Conservation (phyloP, 2,797 vertebrate species). For the Xiphophorus birchmanni region DNA sequence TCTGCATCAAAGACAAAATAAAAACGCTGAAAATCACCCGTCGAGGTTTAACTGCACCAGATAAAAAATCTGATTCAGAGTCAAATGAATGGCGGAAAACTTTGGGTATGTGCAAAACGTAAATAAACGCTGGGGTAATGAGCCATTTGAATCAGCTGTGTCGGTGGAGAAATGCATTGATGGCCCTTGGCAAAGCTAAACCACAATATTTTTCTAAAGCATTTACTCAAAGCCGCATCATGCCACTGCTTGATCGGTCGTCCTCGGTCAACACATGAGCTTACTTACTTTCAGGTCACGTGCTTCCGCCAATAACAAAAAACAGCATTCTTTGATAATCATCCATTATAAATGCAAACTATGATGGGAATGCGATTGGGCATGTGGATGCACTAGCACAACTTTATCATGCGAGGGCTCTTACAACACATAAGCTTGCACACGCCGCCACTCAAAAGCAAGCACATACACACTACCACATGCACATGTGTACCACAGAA, state of each 20-base stretch:
- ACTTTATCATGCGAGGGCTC: conserved; percentile 67
- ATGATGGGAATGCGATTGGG: conserved; percentile 66
- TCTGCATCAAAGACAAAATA: no score
- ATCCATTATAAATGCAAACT: conserved; percentile 61
- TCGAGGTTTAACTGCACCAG: not conserved
- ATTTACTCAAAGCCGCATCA: not conserved
- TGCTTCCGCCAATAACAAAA: conserved; percentile 51
- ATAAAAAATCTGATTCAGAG: not conserved
- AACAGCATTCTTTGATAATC: conserved; percentile 65
- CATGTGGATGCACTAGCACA: conserved; percentile 51
- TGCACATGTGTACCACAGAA: conserved; percentile 24
- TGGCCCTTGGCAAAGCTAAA: not conserved
- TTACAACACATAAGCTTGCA: conserved; percentile 44
- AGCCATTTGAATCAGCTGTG: not conserved
- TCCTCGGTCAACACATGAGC: conserved; percentile 32
- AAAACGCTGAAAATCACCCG: no score
- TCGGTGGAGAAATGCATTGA: not conserved
- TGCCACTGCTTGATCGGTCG: conserved; percentile 21
- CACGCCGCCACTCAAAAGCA: not conserved
- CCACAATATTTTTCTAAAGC: not conserved
- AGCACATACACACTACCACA: conserved; percentile 6
- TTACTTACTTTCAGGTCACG: conserved; percentile 64
- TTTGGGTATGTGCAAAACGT: not conserved
- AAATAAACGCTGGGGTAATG: not conserved
- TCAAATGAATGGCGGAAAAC: not conserved